Conservation (phyloP, 37 sponge, comb jelly and placozoan genomes). For the Aphrocallistes beatrix region DNA sequence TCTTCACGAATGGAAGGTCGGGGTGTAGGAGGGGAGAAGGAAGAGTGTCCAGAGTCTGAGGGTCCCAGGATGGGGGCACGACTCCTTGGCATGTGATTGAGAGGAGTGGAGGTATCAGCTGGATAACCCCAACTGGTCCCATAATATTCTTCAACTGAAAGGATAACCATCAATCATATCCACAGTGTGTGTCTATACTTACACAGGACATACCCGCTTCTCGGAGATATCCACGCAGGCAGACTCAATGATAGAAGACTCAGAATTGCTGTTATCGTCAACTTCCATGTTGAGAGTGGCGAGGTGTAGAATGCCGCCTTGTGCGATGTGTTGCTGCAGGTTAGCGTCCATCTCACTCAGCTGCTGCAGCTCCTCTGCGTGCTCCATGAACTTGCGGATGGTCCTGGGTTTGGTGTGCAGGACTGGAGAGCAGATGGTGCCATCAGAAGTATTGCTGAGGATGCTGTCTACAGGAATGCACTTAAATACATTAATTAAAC, state of each 20-base stretch:
- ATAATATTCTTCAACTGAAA: not conserved
- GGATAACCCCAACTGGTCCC: not conserved
- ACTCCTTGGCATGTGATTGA: not conserved
- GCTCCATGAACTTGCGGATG: not conserved
- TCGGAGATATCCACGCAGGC: not conserved
- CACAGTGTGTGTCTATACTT: not conserved
- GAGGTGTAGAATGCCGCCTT: not conserved
- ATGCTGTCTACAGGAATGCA: not conserved
- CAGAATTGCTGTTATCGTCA: not conserved
- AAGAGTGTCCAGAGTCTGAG: not conserved
- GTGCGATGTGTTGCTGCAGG: not conserved
- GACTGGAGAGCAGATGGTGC: not conserved
- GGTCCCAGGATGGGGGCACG: not conserved
- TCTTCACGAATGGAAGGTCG: not conserved
- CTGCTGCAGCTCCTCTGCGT: not conserved
- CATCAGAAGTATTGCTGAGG: not conserved
- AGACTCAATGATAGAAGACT: not conserved
- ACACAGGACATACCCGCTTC: not conserved
- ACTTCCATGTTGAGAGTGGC: not conserved
- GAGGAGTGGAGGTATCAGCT: constrained; percentile 1
- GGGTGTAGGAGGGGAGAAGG: not conserved
- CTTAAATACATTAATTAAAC: too few species aligned
- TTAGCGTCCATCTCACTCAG: constrained; percentile 19
- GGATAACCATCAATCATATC: too few species aligned
- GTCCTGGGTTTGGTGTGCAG: not conserved